Evolutionary conservation across 2,113 vertebrate genomes (phyloP).

Genomic region (Passer montanus): DNA sequence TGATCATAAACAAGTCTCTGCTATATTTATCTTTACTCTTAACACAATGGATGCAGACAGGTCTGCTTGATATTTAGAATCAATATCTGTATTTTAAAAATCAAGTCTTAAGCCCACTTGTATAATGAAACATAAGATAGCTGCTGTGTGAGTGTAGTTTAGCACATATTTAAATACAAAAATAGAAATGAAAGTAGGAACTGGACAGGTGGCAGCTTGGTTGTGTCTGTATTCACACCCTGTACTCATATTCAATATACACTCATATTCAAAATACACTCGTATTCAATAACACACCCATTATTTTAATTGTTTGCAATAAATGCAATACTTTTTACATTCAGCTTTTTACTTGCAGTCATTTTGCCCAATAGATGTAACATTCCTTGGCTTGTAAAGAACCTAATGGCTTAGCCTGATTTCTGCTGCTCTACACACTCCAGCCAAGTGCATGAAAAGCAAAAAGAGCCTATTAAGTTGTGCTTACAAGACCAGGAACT

Average conservation of each 20-base stretch:
- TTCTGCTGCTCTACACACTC: constrained; percentile 30
- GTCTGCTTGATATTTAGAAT: not conserved
- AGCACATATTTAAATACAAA: not conserved
- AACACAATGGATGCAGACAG: not conserved
- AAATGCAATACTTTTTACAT: not conserved
- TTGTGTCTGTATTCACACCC: not conserved
- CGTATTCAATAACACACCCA: not conserved
- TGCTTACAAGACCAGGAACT: not conserved
- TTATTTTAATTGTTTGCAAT: constrained; percentile 2
- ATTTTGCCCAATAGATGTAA: not conserved
- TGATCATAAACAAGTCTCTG: fast-evolving
- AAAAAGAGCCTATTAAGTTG: not conserved
- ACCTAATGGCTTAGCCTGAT: not conserved
- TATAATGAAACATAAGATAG: fast-evolving
- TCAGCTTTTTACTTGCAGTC: not conserved
- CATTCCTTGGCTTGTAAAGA: not conserved
- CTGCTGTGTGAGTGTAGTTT: not conserved
- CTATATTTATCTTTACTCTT: not conserved
- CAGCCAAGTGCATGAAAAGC: not conserved
- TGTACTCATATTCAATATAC: not conserved
- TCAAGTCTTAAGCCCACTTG: not conserved
- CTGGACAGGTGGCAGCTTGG: not conserved
- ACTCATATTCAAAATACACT: not conserved
- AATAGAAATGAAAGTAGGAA: not conserved
- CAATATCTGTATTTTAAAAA: not conserved